Conservation (phyloP, 1,140 invertebrate genomes). For the Epicauta chinensis region DNA sequence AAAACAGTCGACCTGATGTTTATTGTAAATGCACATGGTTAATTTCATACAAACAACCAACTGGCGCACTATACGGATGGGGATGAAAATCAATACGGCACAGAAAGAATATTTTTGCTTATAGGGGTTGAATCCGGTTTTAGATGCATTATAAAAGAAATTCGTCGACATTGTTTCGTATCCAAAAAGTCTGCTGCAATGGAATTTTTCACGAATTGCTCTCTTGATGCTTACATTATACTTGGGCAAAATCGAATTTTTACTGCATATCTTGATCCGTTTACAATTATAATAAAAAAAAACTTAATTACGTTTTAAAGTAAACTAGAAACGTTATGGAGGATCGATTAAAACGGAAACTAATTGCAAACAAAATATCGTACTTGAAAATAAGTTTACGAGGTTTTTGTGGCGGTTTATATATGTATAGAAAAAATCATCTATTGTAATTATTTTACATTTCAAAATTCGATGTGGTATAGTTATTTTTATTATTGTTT, state of each 20-base stretch:
- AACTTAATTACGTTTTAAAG: neutral
- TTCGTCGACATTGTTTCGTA: constrained; percentile 2
- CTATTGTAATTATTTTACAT: constrained; percentile 15
- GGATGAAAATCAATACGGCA: constrained; percentile 42
- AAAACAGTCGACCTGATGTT: constrained; percentile 34
- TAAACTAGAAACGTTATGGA: no score
- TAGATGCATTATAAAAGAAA: constrained; percentile 28
- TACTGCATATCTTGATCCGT: neutral
- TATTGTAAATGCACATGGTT: constrained; percentile 39
- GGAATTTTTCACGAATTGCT: no score
- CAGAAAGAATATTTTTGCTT: constrained; percentile 42
- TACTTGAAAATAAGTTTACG: constrained; percentile 12
- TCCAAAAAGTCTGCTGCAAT: no score
- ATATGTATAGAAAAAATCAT: neutral
- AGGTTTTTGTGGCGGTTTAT: neutral
- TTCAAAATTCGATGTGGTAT: constrained; percentile 14
- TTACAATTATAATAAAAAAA: neutral
- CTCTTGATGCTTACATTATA: no score
- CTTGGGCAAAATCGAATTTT: no score
- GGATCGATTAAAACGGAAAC: constrained; percentile 4
- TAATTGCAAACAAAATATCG: constrained; percentile 13
- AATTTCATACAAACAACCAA: constrained; percentile 35
- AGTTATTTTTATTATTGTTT: constrained; percentile 14
- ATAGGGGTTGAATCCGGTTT: constrained; percentile 31
- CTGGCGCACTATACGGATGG: constrained; percentile 33